Percentiles rank a stretch among this genome's conserved stretches.
Conservation (phyloP, 1,140 invertebrate genomes). For the Drosophila malerkotliana region DNA sequence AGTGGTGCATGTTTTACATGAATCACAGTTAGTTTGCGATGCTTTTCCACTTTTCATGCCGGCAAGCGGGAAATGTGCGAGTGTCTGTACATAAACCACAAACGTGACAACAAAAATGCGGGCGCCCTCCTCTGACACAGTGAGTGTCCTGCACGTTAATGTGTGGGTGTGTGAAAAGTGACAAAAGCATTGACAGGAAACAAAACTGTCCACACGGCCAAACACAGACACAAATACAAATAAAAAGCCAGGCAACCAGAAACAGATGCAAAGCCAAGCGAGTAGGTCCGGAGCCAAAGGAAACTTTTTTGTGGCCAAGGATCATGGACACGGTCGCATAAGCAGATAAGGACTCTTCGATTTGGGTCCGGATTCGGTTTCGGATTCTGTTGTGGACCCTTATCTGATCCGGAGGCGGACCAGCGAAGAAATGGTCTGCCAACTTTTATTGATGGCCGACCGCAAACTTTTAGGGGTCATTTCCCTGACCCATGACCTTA, state of each 20-base stretch:
- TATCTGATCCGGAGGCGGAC: background rate
- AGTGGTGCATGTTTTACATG: constrained; percentile 51
- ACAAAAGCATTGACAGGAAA: constrained; percentile 64
- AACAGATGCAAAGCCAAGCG: constrained; percentile 22
- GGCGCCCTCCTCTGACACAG: constrained; percentile 17
- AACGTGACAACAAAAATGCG: constrained; percentile 55
- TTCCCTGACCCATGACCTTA: constrained; percentile 23
- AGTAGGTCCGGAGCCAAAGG: constrained; percentile 14
- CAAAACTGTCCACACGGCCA: constrained; percentile 45
- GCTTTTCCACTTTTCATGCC: constrained; percentile 42
- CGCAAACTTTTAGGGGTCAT: constrained; percentile 49
- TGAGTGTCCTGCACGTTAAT: constrained; percentile 7
- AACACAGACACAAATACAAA: constrained; percentile 18
- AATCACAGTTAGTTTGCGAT: constrained; percentile 53
- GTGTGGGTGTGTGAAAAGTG: constrained; percentile 40
- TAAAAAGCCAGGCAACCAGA: constrained; percentile 6
- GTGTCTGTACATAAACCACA: constrained; percentile 45
- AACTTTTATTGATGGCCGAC: constrained; percentile 67
- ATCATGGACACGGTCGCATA: constrained; percentile 52
- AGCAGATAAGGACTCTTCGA: constrained; percentile 43
- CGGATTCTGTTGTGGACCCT: background rate
- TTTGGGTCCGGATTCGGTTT: constrained; percentile 21
- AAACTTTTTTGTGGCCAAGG: constrained; percentile 48
- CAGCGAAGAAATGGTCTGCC: constrained; percentile 14
- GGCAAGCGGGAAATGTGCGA: constrained; percentile 36